A percentile compares a stretch with the other conserved stretches of the same genome.
Conservation (phyloP, 2,888 invertebrate species). For the Drosophila austrosaltans region DNA sequence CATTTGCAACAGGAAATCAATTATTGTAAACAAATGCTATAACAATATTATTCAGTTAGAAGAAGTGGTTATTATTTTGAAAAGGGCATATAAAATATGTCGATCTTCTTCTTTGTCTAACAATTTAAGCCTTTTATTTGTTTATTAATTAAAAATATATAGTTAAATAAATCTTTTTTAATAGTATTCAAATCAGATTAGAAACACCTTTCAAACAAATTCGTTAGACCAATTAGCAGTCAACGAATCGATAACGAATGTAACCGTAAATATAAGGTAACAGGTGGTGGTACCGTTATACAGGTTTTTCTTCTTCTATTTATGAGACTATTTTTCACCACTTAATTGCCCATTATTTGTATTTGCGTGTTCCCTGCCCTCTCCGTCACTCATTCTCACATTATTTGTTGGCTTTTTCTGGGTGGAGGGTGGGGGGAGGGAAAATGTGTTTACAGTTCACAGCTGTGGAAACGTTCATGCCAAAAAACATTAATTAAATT, state of each 20-base stretch:
- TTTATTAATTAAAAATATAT: no score
- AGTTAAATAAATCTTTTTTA: no score
- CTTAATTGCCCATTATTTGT: conserved; percentile 11
- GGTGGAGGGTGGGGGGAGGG: no score
- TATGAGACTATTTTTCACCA: conserved; percentile 5
- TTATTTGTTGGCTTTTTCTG: not conserved
- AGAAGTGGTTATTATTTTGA: no score
- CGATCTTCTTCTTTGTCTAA: no score
- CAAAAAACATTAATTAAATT: conserved; percentile 8
- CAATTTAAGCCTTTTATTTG: no score
- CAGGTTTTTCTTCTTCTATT: conserved; percentile 3
- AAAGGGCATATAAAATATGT: no score
- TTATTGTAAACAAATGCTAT: not conserved
- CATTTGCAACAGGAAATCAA: not conserved
- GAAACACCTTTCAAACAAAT: no score
- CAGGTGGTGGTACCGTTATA: not conserved
- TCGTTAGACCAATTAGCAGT: no score
- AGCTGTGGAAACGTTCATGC: conserved; percentile 5
- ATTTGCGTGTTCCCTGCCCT: not conserved
- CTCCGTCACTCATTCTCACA: not conserved
- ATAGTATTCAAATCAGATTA: no score
- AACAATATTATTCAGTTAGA: not conserved
- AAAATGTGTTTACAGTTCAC: conserved; percentile 10
- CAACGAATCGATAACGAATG: no score
- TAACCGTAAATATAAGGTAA: no score